Evolutionary conservation across 1,140 invertebrate species (phyloP).

Genomic region (Arion vulgaris): DNA sequence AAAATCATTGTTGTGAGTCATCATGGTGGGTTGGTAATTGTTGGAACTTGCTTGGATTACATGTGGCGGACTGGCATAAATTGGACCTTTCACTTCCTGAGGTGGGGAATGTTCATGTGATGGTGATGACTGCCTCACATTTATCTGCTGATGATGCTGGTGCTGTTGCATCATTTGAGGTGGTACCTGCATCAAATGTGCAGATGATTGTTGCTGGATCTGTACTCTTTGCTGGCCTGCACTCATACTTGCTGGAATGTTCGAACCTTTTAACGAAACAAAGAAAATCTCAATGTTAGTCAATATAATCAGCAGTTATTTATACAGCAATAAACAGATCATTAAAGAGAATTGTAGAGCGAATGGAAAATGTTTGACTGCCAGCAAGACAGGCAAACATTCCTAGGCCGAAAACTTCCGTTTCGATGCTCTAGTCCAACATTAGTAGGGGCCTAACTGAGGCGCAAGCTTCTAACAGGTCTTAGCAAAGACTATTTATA

Average conservation of each 20-base stretch:
- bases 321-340: no score
- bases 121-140: not conserved
- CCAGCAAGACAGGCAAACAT: no score
- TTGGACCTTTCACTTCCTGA: slow-evolving; percentile 4
- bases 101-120: slow-evolving; percentile 4
- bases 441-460: no score
- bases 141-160: slow-evolving; percentile 10
- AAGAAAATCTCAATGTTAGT: not conserved
- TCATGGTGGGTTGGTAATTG: not conserved
- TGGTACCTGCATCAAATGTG: slow-evolving; percentile 9
- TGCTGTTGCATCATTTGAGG: slow-evolving; percentile 9
- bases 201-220: not conserved
- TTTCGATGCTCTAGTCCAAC: no score
- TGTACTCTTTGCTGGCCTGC: not conserved
- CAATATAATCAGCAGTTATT: not conserved
- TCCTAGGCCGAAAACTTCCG: no score
- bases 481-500: no score
- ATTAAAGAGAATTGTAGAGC: not conserved
- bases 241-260: not conserved
- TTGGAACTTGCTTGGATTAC: not conserved
- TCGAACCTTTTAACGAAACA: not conserved
- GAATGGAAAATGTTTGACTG: no score
- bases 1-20: slow-evolving; percentile 13
- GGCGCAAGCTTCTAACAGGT: no score
- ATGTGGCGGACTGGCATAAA: not conserved